Evolutionary conservation across 2,888 invertebrate species (phyloP).

Genomic region (Gnatocerus cornutus): DNA sequence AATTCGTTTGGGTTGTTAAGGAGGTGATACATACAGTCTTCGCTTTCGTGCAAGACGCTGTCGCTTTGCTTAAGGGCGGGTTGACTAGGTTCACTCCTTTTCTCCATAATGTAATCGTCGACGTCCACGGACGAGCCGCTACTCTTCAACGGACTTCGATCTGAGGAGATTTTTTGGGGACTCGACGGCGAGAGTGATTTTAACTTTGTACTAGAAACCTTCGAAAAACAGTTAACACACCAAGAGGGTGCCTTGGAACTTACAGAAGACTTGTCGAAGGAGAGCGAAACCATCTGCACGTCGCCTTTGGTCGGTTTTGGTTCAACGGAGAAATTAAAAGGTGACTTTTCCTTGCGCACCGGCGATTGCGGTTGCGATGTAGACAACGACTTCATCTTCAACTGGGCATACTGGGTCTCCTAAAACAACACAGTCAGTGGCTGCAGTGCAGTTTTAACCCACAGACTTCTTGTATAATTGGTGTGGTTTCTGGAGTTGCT

Average conservation of each 20-base stretch:
- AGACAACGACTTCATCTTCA: slow-evolving; percentile 1
- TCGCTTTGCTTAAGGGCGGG: slow-evolving; percentile 66
- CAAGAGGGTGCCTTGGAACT: slow-evolving; percentile 1
- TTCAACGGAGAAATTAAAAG: slow-evolving; percentile 37
- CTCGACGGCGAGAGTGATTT: slow-evolving; percentile 55
- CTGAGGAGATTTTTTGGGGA: slow-evolving; percentile 57
- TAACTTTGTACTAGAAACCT: slow-evolving; percentile 31
- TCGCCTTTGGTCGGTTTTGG: slow-evolving; percentile 20
- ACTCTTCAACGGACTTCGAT: slow-evolving; percentile 65
- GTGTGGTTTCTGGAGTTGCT: slow-evolving; percentile 92
- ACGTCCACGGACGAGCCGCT: slow-evolving; percentile 67
- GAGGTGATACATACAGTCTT: slow-evolving; percentile 56
- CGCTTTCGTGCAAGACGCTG: slow-evolving; percentile 68
- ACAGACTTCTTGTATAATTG: slow-evolving; percentile 72
- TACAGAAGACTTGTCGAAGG: slow-evolving; percentile 31
- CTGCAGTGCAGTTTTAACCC: background rate
- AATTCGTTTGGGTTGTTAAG: too few relatives aligned
- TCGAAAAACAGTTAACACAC: slow-evolving; percentile 1
- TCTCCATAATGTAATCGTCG: slow-evolving; percentile 63
- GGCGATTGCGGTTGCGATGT: slow-evolving; percentile 46
- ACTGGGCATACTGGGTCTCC: slow-evolving; percentile 39
- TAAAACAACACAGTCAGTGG: slow-evolving; percentile 18
- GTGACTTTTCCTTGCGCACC: slow-evolving; percentile 43
- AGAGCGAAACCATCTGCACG: slow-evolving; percentile 17
- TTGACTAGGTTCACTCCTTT: slow-evolving; percentile 45